Evolutionary conservation across 2,888 invertebrate genomes (phyloP), one percentile per base, ranked within the genome.

Genomic region (Panzeria rudis): DNA sequence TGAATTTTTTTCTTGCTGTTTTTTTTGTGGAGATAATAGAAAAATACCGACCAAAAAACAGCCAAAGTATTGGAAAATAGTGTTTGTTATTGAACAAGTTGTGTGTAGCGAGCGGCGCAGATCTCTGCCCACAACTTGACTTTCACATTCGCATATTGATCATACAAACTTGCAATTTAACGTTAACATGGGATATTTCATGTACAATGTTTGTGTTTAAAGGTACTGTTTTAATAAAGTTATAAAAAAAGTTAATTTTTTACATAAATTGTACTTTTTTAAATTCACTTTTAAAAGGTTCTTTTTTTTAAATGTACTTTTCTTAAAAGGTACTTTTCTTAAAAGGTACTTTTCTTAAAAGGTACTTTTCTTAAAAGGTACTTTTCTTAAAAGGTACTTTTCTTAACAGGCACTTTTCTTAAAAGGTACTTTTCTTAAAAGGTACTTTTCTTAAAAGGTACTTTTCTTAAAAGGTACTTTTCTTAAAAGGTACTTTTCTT

Each of bases 71-170:
- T 73, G 41, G 17, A 56, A 71, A 62, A 71, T 38, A n/a, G 47
- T 47, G 38, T 69, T 62, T 47, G 68, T 29, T 56, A 56, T 62
- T 71, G 56, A 61, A 23, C 47, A 73, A 54, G 44, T 69, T 69
- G 54, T 56, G 32, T 29, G 52, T 32, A 75, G 52, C 52, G 17
- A 54, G 3, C 62, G 20, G 50, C 17, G 20, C 8, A 59, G 50
- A 50, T 52, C 52, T 52, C 50, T 59, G 25, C 80, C 80, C 80
- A 84, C 76, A 71, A 80, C 64, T 71, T 66, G 75, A 47, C 56
- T 79, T 76, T 41, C 59, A 61, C 35, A 81, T 50, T 50, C 50
- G 20, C 50, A 50, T 50, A 50, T 72, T 32, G 62, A 76, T 54
- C 66, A 32, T 23, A 29, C 5, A 41, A 29, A 20, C 47, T 9